Conservation (phyloP, 1,140 invertebrate genomes). For the Hycleus phaleratus region DNA sequence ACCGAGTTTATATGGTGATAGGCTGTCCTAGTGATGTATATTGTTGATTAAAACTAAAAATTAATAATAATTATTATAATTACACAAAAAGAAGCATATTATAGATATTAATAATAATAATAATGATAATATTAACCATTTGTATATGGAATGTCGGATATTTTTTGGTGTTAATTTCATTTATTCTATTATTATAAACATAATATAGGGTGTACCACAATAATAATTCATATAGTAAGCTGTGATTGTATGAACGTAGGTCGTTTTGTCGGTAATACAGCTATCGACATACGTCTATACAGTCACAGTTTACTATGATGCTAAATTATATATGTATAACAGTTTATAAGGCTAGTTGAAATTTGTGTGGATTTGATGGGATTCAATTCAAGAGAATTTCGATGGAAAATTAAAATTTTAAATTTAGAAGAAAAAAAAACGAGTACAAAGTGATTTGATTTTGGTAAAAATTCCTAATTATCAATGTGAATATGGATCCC, state of each 20-base stretch:
- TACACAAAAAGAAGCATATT: too few species aligned
- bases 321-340: too few species aligned
- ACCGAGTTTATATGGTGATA: constrained; percentile 29
- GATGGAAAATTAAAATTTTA: too few species aligned
- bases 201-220: constrained; percentile 8
- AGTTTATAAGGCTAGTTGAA: too few species aligned
- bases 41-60: constrained; percentile 21
- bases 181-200: constrained; percentile 20
- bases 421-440: too few species aligned
- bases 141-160: constrained; percentile 27
- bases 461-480: too few species aligned
- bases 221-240: constrained; percentile 1
- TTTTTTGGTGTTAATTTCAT: constrained; percentile 16
- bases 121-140: constrained; percentile 20
- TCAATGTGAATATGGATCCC: too few species aligned
- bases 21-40: constrained; percentile 31
- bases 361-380: too few species aligned
- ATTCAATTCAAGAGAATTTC: too few species aligned
- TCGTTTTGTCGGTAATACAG: neutral
- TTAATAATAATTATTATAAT: too few species aligned
- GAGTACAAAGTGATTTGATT: too few species aligned
- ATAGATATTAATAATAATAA: neutral
- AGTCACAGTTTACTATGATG: neutral
- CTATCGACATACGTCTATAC: neutral
- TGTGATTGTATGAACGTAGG: constrained; percentile 18